Evolutionary conservation across 2,797 vertebrate genomes (phyloP).

Genomic region (Sphaeramia orbicularis): DNA sequence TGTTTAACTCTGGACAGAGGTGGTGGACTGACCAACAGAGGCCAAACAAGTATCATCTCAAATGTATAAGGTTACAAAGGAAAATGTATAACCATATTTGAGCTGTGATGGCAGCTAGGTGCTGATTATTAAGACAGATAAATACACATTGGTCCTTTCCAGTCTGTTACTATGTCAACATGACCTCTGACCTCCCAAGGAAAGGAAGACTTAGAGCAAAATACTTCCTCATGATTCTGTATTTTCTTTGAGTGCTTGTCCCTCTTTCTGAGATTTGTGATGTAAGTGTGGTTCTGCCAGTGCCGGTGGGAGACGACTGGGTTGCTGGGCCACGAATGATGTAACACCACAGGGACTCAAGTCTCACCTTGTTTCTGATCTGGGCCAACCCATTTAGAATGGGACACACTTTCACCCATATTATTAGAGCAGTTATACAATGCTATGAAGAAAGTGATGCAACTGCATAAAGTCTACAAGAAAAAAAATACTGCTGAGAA

Average conservation of each 20-base stretch:
- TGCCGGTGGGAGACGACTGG: constrained; percentile 30
- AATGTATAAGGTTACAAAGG: too few species aligned
- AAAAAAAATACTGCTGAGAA: background rate
- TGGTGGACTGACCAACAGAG: too few species aligned
- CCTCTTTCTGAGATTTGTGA: constrained; percentile 57
- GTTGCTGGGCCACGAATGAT: constrained; percentile 65
- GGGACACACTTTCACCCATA: constrained; percentile 49
- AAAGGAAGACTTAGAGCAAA: background rate
- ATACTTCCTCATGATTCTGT: background rate
- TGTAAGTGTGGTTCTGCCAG: constrained; percentile 42
- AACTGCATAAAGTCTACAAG: constrained; percentile 22
- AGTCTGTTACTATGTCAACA: background rate
- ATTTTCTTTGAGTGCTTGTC: constrained; percentile 34
- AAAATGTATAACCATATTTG: too few species aligned
- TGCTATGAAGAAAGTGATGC: background rate
- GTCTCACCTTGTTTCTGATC: constrained; percentile 78
- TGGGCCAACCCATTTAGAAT: constrained; percentile 77
- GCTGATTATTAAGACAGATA: background rate
- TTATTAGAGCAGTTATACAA: constrained; percentile 71
- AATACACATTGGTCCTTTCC: background rate
- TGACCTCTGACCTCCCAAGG: constrained; percentile 4
- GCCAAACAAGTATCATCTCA: too few species aligned
- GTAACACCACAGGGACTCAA: constrained; percentile 73
- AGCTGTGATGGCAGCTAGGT: too few species aligned
- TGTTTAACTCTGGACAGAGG: too few species aligned